These are phyloP conservation scores for Microctonus hyperodae DNA, from an alignment of 2,888 invertebrate species.

Conservation along the genomic window DNA sequence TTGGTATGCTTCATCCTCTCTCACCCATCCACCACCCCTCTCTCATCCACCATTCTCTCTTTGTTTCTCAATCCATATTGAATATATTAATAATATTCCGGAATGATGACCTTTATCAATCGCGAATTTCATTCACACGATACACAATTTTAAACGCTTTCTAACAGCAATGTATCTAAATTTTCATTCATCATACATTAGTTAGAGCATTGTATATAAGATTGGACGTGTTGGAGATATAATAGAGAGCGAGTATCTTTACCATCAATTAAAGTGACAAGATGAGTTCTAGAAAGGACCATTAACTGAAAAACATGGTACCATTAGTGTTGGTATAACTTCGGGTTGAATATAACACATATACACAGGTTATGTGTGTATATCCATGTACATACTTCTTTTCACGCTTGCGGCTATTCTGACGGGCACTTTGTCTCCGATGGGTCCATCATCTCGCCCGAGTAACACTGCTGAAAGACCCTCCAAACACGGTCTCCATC, in stretches of 20 bases:
- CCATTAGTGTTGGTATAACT: conserved; percentile 22
- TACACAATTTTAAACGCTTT: background rate
- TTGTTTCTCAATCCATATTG: background rate
- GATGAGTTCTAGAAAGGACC: background rate
- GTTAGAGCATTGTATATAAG: too few relatives aligned
- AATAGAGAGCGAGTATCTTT: background rate
- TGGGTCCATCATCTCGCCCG: conserved; percentile 21
- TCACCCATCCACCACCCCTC: background rate
- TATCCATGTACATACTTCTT: background rate
- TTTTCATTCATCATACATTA: too few relatives aligned
- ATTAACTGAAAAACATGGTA: conserved; percentile 12
- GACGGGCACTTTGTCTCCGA: conserved; percentile 25
- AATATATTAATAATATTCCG: background rate
- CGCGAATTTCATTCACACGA: too few relatives aligned
- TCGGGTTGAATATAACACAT: background rate
- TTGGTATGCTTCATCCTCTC: conserved; percentile 6
- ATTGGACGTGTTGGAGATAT: background rate
- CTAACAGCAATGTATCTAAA: background rate
- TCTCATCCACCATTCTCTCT: too few relatives aligned
- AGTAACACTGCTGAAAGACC: conserved; percentile 13
- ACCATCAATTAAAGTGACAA: conserved; percentile 19
- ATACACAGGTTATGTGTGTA: background rate
- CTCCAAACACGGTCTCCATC: conserved; percentile 9
- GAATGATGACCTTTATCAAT: too few relatives aligned
- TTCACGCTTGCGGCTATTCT: conserved; percentile 6